phyloP scores from a whole-genome alignment of 2,113 vertebrate genomes.

The Brachypodius melanocephalos region DNA sequence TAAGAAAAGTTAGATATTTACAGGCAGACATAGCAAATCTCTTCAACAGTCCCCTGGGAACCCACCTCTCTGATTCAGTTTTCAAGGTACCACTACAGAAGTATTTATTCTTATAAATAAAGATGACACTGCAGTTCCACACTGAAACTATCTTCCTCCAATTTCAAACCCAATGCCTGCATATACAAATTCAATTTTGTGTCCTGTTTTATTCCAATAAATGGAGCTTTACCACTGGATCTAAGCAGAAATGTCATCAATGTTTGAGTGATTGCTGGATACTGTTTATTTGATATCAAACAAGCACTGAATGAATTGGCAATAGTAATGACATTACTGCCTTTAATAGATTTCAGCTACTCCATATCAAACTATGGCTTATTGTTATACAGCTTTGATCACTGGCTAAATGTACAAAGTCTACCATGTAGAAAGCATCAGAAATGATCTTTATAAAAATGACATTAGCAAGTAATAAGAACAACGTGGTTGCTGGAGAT shows the following conservation, averaged over 20 bases:
- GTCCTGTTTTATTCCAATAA: background rate
- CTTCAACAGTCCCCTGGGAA: background rate
- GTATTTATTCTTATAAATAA: background rate
- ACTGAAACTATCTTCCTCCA: background rate
- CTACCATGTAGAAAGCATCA: background rate
- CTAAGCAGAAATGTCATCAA: slow-evolving; percentile 19
- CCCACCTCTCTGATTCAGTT: background rate
- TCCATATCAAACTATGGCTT: background rate
- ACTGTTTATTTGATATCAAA: slow-evolving; percentile 54
- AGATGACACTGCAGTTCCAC: background rate
- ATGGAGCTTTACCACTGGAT: background rate
- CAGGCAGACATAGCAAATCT: background rate
- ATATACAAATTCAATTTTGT: slow-evolving; percentile 24
- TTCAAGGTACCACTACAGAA: background rate
- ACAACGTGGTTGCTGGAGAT: slow-evolving; percentile 12
- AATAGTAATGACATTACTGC: background rate
- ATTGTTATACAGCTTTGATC: background rate
- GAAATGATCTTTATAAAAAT: background rate
- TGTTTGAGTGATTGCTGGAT: background rate
- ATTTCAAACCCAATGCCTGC: background rate
- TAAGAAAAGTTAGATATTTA: background rate
- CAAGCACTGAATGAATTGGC: background rate
- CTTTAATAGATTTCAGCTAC: background rate
- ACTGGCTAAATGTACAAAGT: background rate
- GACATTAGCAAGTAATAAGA: background rate